Evolutionary conservation across 2,888 invertebrate genomes (phyloP).

Genomic region (Eilema depressum): DNA sequence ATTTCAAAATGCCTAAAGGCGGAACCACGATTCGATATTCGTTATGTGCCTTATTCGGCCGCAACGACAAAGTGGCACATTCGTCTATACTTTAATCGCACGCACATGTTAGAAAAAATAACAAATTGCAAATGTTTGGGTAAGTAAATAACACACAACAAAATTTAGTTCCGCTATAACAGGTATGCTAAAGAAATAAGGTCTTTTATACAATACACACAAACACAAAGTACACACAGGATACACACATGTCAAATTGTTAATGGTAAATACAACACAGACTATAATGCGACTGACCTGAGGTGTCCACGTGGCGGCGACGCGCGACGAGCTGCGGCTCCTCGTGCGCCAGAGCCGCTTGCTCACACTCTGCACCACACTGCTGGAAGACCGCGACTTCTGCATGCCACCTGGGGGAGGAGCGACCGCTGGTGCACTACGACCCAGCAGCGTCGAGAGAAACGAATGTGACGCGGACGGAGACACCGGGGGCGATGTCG

Average conservation of each 20-base stretch:
- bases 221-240: neutral
- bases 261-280: constrained; percentile 19
- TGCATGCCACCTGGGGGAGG: constrained; percentile 91
- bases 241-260: neutral
- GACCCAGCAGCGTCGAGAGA: constrained; percentile 74
- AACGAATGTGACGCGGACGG: constrained; percentile 82
- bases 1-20: too few species aligned
- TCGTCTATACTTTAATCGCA: too few species aligned
- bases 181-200: neutral
- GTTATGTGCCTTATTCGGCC: too few species aligned
- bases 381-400: constrained; percentile 96
- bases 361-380: constrained; percentile 94
- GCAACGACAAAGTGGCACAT: too few species aligned
- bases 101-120: too few species aligned
- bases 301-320: constrained; percentile 92
- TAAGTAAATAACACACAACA: too few species aligned
- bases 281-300: constrained; percentile 90
- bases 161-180: neutral
- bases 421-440: constrained; percentile 69
- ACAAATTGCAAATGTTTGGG: too few species aligned
- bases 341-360: constrained; percentile 95
- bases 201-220: neutral
- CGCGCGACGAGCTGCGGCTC: constrained; percentile 93
- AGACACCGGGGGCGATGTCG: constrained; percentile 84
- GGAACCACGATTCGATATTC: too few species aligned